Evolutionary conservation across 2,888 invertebrate species (phyloP), one percentile per base, ranked within the genome.

Genomic region (Pachycephus smyrnensis): DNA sequence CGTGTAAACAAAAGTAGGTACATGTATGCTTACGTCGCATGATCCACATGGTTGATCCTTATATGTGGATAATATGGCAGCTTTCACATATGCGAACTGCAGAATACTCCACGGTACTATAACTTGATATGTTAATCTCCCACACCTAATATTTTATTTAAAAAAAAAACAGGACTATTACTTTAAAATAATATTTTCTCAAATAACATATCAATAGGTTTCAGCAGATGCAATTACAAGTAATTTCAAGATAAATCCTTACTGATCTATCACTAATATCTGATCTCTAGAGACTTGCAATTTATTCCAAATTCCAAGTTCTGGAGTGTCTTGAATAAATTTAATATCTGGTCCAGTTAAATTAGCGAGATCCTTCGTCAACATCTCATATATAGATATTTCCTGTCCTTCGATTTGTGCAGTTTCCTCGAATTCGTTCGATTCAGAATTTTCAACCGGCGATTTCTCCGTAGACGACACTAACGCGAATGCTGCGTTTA

Each of bases 31-130:
- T 81, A 85, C 85, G 73, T 86, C 75, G 76, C 92, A 92, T 33
- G 83, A 77, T n/a, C 90, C 92, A 80, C 92, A 92, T 0, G 91
- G 91, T 71, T 91, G 87, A 40, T 91, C 91, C 30, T 88, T 86
- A 80, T 90, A 89, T 0, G 92, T 91, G 11, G 91, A 90, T 55
- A 91, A 84, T 74, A 91, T 89, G 4, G 92, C 91, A 9, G 91
- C 91, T 84, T 91, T 91, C 3, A 91, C 90, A 78, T 91, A 92
- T 11, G 91, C 91, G 80, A 90, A 89, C 68, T 89, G 88, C 69
- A 91, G 80, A 78, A 90, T 89, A 76, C 92, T 91, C 91, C 91
- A 92, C 0, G 92, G 92, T 32, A 89, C 86, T 69, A 91, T 89
- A 3, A 92, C 87, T 84, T 91, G 89, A 77, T 90, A 92, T 0